Base-by-base conservation (phyloP, 2,888 invertebrate genomes). In the Sarcophaga caerulescens region DNA sequence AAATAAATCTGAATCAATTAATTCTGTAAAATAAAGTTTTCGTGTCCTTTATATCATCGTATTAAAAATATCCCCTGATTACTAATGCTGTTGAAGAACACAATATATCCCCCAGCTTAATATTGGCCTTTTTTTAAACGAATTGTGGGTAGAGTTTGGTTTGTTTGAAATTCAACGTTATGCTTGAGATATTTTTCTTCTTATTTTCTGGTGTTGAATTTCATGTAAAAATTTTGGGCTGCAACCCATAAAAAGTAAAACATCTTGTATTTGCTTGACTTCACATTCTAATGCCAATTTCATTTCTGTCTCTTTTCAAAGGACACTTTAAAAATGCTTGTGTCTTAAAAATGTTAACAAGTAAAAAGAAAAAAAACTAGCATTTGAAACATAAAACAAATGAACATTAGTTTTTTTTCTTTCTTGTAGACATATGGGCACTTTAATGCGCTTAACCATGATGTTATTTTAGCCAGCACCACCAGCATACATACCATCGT, bases 151-250 rank as follows among this genome's bases (percentile, higher is more conserved):
- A 35, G 35, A 35, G 5, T 35, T 25, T 25, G 25, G 6, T 35
- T 35, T 10, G 11, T 52, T 70, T 11, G 11, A 35, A 68, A 14
- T 21, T 8, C 47, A 21, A n/a, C 11, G 23, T 70, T 57, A 4
- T 57, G 59, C 35, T 17, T 57, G 59, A 71, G 6, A 59, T 19
- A 59, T 59, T 71, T 71, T 59, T 19, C 17, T 23, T 69, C 35
- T 35, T 4, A 19, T 71, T 59, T 57, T 59, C 59, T 71, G 71
- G 12, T 59, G 17, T 59, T 35, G 3, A 19, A 35, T 71, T 59
- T 59, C 4, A 44, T 66, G n/a, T 44, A 25, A 70, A n/a, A 14
- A 71, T 14, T 14, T 14, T 4, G 2, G 17, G 0, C 52, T 52
- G 52, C 12, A 52, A 52, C 52, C 52, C 52, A 52, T 52, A 52